Evolutionary conservation across 2,797 vertebrate genomes (phyloP), one percentile per base, ranked within the genome.

Genomic region (Passerculus sandwichensis): DNA sequence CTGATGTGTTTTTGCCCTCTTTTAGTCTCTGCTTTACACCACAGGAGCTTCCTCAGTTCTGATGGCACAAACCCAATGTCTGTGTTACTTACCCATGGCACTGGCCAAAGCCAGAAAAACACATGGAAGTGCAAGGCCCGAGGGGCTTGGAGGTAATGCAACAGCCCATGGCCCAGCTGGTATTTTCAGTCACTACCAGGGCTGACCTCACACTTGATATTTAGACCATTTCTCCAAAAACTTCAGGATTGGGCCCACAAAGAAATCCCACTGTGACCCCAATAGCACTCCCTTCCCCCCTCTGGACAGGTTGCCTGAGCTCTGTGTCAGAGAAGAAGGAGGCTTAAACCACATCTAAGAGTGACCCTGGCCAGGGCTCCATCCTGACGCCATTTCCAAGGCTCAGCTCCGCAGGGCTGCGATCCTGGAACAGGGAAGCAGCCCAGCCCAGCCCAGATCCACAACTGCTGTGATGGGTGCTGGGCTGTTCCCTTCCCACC

Each of bases 221-320:
- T 91, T 11, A 34, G 53, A 34, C 6, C 0, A 6, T 12, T 30
- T 15, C 53, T 74, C 67, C 75, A 44, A n/a, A 47, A 92, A 51
- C 51, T 32, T 45, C 64, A 73, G 89, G 84, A 79, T 11, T 12
- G 3, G 71, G 53, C 38, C 56, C 57, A 20, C 77, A 79, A 21
- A 3, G 23, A 83, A 87, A 75, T 40, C 73, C 14, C 38, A 13
- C 23, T 0, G 1, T 16, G 44, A 72, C 9, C 14, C 0, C 0
- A 61, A 11, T 2, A 44, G 19, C 1, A 2, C 30, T 26, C 34
- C 38, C 47, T 36, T 25, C 38, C 18, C 45, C 14, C 0, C 32
- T 22, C 82, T 14, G 65, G 50, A 64, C 65, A 38, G 50, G 64
- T 9, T 0, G 0, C 3, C 53, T 3, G 53, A 80, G 82, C 69